phyloP scores from a whole-genome alignment of 2,113 vertebrate genomes.

The Tupaia chinensis region DNA sequence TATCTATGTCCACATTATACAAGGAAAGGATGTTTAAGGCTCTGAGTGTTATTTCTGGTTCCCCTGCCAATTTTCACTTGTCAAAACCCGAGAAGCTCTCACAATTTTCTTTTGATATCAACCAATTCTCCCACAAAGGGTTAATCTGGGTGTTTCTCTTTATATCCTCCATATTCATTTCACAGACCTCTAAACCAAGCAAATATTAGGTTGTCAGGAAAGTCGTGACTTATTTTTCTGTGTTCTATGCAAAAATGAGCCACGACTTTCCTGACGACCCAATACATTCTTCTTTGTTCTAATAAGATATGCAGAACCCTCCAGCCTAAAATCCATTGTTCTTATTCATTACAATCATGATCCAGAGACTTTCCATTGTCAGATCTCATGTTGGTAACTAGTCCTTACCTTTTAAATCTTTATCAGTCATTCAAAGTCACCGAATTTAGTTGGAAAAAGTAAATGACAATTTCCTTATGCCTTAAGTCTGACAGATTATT shows the following conservation, averaged over 20 bases:
- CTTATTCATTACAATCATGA: not conserved
- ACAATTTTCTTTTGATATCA: not conserved
- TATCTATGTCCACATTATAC: not conserved
- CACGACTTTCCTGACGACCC: too few species aligned
- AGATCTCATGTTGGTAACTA: not conserved
- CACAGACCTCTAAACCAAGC: not conserved
- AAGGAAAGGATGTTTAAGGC: not conserved
- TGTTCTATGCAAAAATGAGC: too few species aligned
- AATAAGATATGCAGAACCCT: not conserved
- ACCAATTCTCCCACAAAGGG: not conserved
- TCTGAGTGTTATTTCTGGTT: not conserved
- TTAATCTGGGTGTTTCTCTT: constrained; percentile 21
- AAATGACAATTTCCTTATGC: constrained; percentile 20
- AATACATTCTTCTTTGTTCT: not conserved
- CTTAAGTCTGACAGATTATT: not conserved
- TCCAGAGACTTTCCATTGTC: not conserved
- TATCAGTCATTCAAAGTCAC: not conserved
- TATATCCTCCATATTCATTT: not conserved
- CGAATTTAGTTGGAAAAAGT: not conserved
- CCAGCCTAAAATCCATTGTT: not conserved
- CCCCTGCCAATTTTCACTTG: not conserved
- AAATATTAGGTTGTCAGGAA: not conserved
- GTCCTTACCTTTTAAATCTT: constrained; percentile 26
- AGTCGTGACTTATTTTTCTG: too few species aligned
- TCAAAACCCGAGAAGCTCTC: not conserved